Evolutionary conservation across 2,888 invertebrate species (phyloP).

Genomic region (Brachynemurus nebulosus): DNA sequence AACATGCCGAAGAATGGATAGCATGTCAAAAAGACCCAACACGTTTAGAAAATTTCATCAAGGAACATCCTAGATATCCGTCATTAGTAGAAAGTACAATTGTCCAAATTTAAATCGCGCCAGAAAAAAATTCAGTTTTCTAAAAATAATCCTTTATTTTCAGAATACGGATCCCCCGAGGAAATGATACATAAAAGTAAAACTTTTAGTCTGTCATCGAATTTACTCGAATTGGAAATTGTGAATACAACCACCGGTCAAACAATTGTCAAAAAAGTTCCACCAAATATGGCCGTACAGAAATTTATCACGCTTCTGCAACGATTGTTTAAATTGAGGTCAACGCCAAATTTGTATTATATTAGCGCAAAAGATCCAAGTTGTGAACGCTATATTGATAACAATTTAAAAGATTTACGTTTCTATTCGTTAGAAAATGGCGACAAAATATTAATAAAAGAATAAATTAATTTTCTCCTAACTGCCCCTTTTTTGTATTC

Average conservation of each 20-base stretch:
- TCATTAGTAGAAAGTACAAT: conserved; percentile 58
- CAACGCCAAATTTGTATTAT: conserved; percentile 34
- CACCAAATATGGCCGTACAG: conserved; percentile 65
- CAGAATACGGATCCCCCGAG: conserved; percentile 75
- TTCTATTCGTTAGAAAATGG: conserved; percentile 76
- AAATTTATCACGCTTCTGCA: conserved; percentile 70
- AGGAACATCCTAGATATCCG: conserved; percentile 62
- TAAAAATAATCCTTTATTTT: conserved; percentile 25
- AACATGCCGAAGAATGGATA: conserved; percentile 61
- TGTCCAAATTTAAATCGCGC: background rate
- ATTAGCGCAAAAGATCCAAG: conserved; percentile 43
- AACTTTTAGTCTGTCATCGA: conserved; percentile 48
- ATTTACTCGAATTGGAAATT: conserved; percentile 48
- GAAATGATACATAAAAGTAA: conserved; percentile 49
- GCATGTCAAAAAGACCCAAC: conserved; percentile 36
- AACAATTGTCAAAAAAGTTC: conserved; percentile 51
- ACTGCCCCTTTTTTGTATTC: no score
- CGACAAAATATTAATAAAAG: conserved; percentile 61
- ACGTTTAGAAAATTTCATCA: conserved; percentile 40
- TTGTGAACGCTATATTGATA: conserved; percentile 62
- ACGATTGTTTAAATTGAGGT: conserved; percentile 48
- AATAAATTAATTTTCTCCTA: conserved; percentile 21
- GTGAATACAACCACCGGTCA: conserved; percentile 33
- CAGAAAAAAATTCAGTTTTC: background rate
- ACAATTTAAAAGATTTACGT: conserved; percentile 66